Conservation (phyloP, 2,888 invertebrate species). For the Platycnemis pennipes region DNA sequence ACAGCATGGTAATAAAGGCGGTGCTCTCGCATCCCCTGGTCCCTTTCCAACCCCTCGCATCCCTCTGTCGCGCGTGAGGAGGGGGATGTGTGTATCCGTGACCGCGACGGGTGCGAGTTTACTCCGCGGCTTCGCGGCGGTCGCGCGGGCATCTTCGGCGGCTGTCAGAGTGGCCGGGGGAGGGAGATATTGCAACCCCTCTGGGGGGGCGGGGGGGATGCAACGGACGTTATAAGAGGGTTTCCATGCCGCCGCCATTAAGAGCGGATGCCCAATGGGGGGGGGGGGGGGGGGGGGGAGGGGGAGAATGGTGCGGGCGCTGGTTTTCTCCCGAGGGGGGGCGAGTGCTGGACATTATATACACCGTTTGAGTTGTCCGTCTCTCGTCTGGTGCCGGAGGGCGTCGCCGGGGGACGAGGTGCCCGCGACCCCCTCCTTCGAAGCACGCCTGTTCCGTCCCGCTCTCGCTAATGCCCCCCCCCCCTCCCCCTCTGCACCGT, state of each 20-base stretch:
- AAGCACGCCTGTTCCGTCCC: not conserved
- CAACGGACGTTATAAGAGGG: constrained; percentile 8
- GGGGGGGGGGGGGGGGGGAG: not conserved
- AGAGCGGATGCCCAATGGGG: not conserved
- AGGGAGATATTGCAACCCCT: not conserved
- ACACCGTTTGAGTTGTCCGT: not conserved
- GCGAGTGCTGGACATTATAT: not conserved
- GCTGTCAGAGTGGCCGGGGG: not conserved
- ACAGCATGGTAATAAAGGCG: not conserved
- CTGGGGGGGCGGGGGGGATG: too few species aligned
- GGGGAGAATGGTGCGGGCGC: not conserved
- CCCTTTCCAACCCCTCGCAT: not conserved
- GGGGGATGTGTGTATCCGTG: not conserved
- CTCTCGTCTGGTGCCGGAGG: not conserved
- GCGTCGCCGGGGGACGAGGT: not conserved
- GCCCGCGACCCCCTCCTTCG: not conserved
- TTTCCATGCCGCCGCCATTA: constrained; percentile 20
- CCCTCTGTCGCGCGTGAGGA: not conserved
- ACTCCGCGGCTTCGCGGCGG: not conserved
- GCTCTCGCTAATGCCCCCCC: not conserved
- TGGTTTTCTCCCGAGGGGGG: not conserved
- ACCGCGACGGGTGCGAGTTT: not conserved
- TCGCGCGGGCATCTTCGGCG: not conserved
- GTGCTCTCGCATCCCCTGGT: not conserved
- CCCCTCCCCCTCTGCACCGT: not conserved